These are phyloP conservation scores for Nebria salina DNA, from an alignment of 2,888 invertebrate species.

Conservation along the genomic window DNA sequence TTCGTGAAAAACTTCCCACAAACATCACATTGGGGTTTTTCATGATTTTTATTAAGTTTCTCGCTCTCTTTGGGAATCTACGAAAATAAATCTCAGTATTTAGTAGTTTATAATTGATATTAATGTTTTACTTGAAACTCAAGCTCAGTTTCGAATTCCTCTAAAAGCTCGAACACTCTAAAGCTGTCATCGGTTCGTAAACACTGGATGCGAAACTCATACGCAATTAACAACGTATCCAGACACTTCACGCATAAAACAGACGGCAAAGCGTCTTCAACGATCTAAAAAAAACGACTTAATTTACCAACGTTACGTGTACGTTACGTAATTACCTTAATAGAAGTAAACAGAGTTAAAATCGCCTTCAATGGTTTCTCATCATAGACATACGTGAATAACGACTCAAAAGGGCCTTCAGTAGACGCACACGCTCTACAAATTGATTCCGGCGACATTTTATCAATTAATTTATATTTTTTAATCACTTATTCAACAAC, in stretches of 20 bases:
- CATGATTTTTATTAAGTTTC: background rate
- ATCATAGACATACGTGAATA: constrained; percentile 27
- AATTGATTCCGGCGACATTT: background rate
- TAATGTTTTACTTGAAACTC: background rate
- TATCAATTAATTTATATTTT: background rate
- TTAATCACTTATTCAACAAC: no score
- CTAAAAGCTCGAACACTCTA: background rate
- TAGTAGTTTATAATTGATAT: background rate
- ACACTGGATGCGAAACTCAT: constrained; percentile 32
- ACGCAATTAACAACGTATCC: constrained; percentile 21
- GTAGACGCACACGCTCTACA: constrained; percentile 24
- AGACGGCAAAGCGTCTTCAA: constrained; percentile 26
- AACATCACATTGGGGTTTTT: constrained; percentile 27
- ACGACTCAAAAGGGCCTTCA: background rate
- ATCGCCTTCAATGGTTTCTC: constrained; percentile 26
- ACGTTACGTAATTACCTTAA: constrained; percentile 13
- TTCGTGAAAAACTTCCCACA: constrained; percentile 39
- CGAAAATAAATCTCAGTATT: background rate
- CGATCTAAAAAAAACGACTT: constrained; percentile 10
- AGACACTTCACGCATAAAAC: constrained; percentile 30
- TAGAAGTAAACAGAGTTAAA: constrained; percentile 20
- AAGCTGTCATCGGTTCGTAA: constrained; percentile 21
- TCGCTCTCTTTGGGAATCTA: background rate
- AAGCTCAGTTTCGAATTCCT: constrained; percentile 2
- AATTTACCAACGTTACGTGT: background rate